Evolutionary conservation across 2,797 vertebrate genomes (phyloP), one percentile per base, ranked within the genome.

Genomic region (Enteromius afrohamiltoni): DNA sequence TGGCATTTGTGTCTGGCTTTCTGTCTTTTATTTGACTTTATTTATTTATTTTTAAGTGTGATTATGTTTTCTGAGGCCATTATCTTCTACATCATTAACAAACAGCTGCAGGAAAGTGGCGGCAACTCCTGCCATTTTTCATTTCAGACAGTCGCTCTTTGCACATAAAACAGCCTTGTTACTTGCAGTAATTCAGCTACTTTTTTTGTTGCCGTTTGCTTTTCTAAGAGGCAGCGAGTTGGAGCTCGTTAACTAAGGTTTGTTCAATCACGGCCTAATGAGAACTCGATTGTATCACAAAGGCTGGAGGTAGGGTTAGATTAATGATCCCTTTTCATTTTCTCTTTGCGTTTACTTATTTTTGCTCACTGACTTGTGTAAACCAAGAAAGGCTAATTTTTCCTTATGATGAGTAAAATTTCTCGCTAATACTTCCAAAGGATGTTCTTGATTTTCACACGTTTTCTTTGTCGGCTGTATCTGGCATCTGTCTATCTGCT

Each of bases 41-140:
- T 64, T 31, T 47, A 47, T 75, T n/a, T 55, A 31, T 34, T 77
- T 40, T 23, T 26, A 31, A 51, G 77, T 64, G 79, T 87, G 86
- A 88, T 91, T 90, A 79, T 79, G 67, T 77, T 79, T 74, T 84
- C 51, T 68, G 49, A 84, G 58, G 34, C 76, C 45, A 49, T 89
- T 86, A 86, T 85, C 78, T 76, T 80, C 51, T 49, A 82, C 77
- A 83, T 85, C 85, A 80, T 83, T 79, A 80, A 81, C 68, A 86
- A 80, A 86, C 60, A 86, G 85, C 82, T 83, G 29, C 65, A 53
- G 87, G 83, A 87, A 84, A 83, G 81, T 77, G 62, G 60, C 19
- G 29, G 79, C 42, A 85, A 79, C 86, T 86, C 83, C 29, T 70
- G 81, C 37, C 53, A 76, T 88, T 83, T 62, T 82, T 77, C 71